Conservation (phyloP, 2,888 invertebrate species). For the Eupithecia tripunctaria region DNA sequence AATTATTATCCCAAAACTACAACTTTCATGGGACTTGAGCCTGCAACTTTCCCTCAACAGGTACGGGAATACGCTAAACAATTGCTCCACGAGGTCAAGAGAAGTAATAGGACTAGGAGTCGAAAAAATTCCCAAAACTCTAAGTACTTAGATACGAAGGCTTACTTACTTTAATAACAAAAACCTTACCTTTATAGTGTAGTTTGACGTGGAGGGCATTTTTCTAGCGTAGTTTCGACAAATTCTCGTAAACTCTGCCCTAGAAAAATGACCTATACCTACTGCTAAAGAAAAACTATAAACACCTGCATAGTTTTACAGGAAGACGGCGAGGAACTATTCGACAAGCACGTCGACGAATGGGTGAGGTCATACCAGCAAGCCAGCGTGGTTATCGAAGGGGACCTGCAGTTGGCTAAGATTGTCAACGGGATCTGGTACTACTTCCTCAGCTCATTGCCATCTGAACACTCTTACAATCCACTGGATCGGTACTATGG, state of each 20-base stretch:
- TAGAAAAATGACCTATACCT: neutral
- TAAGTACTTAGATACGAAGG: too few relatives aligned
- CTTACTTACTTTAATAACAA: too few relatives aligned
- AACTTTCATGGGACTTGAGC: too few relatives aligned
- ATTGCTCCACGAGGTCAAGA: too few relatives aligned
- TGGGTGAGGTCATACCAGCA: slow-evolving; percentile 81
- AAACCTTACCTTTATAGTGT: too few relatives aligned
- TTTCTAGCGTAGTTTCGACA: too few relatives aligned
- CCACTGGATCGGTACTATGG: slow-evolving; percentile 78
- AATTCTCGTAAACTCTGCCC: neutral
- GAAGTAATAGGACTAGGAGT: too few relatives aligned
- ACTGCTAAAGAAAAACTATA: neutral
- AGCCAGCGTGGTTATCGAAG: slow-evolving; percentile 79
- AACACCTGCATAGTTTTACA: slow-evolving; percentile 68
- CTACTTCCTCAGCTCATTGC: slow-evolving; percentile 83
- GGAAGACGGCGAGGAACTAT: slow-evolving; percentile 74
- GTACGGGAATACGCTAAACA: too few relatives aligned
- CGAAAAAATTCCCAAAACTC: too few relatives aligned
- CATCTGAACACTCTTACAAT: slow-evolving; percentile 77
- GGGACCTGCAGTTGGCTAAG: slow-evolving; percentile 78
- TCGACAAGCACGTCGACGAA: slow-evolving; percentile 72
- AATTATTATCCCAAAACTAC: too few relatives aligned
- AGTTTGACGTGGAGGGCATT: too few relatives aligned
- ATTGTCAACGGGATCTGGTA: slow-evolving; percentile 85
- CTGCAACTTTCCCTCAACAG: too few relatives aligned